A percentile compares a stretch with the other conserved stretches of the same genome.
These are phyloP conservation scores for Paramormyrops hopkinsi DNA, from an alignment of 2,797 vertebrate species.

Conservation along the genomic window DNA sequence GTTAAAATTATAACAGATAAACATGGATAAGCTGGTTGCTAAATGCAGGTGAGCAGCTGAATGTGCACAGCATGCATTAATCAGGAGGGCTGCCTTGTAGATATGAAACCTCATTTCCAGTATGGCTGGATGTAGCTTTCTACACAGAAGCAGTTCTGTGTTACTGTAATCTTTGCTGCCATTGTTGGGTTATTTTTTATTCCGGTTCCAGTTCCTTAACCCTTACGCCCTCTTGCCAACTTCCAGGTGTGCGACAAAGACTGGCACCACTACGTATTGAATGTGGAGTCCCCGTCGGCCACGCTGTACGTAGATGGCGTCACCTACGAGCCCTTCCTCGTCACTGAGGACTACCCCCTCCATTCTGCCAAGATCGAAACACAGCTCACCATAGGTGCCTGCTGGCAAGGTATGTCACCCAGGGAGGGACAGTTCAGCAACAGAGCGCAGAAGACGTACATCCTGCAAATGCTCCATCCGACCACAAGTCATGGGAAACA, in stretches of 20 bases:
- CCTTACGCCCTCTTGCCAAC: neutral
- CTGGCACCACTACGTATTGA: conserved; percentile 96
- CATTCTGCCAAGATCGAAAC: conserved; percentile 81
- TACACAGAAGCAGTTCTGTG: neutral
- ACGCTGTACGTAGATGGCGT: conserved; percentile 84
- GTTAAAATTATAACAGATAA: neutral
- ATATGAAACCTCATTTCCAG: neutral
- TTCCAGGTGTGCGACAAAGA: conserved; percentile 88
- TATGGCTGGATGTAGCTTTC: neutral
- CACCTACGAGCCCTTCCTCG: conserved; percentile 85
- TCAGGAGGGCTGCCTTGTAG: neutral
- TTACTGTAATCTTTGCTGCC: neutral
- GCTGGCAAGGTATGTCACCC: conserved; percentile 90
- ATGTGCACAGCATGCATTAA: neutral
- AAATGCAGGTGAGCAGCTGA: neutral
- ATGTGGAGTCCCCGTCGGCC: conserved; percentile 78
- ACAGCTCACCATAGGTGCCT: conserved; percentile 90
- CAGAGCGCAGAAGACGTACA: neutral
- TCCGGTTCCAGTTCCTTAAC: neutral
- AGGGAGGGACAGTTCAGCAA: neutral
- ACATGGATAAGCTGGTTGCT: neutral
- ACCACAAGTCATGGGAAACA: neutral
- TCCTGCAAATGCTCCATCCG: neutral
- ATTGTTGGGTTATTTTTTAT: neutral
- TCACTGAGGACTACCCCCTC: conserved; percentile 90